Conservation (phyloP, 2,797 vertebrate genomes). For the Thaleichthys pacificus region DNA sequence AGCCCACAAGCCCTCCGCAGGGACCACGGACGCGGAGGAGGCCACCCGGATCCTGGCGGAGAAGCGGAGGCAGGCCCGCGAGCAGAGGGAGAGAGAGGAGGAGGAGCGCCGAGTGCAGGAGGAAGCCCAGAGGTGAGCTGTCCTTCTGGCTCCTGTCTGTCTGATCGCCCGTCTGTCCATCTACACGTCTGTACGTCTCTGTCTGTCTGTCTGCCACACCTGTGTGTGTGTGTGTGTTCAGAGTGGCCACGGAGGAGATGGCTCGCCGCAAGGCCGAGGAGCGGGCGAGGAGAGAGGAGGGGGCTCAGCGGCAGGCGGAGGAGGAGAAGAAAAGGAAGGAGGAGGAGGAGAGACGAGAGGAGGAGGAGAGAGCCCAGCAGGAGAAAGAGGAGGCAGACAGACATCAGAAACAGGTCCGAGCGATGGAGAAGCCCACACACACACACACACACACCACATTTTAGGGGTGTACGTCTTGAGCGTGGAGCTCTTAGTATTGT, state of each 20-base stretch:
- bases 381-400: conserved; percentile 83
- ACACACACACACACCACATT: not conserved
- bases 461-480: not conserved
- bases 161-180: not conserved
- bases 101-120: conserved; percentile 82
- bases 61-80: conserved; percentile 89
- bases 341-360: conserved; percentile 73
- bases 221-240: conserved; percentile 47
- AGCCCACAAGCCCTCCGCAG: conserved; percentile 77
- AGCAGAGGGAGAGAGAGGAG: conserved; percentile 90
- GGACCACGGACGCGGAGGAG: conserved; percentile 91
- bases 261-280: conserved; percentile 87
- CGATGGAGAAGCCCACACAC: not conserved
- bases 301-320: conserved; percentile 76
- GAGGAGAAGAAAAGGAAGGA: conserved; percentile 70
- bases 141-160: not conserved
- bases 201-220: not conserved
- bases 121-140: conserved; percentile 83
- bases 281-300: conserved; percentile 81
- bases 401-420: conserved; percentile 84
- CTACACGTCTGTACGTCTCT: not conserved
- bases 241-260: conserved; percentile 86
- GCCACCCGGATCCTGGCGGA: conserved; percentile 89
- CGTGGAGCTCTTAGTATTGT: not conserved
- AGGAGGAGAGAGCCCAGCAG: conserved; percentile 77